Evolutionary conservation across 2,888 invertebrate genomes (phyloP).

Genomic region (Flexamia atlantica): DNA sequence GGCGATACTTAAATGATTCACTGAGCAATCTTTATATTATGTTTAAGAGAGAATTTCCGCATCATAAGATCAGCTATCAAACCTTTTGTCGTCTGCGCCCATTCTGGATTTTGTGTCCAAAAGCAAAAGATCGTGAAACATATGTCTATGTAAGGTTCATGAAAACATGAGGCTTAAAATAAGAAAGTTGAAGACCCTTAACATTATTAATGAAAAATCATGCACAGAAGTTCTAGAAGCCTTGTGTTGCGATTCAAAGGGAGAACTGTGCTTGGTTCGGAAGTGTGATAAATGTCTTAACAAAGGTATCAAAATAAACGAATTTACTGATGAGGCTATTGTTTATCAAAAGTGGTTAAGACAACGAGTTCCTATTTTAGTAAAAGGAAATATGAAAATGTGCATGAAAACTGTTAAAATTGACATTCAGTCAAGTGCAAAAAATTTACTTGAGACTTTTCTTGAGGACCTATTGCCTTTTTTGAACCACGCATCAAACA

Average conservation of each 20-base stretch:
- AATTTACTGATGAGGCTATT: constrained; percentile 16
- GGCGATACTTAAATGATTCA: constrained; percentile 30
- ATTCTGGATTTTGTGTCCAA: constrained; percentile 37
- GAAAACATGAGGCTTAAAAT: constrained; percentile 46
- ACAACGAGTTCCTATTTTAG: constrained; percentile 26
- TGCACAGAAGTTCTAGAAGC: constrained; percentile 13
- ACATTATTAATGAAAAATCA: constrained; percentile 53
- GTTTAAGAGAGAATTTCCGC: constrained; percentile 10
- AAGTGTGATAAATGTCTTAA: constrained; percentile 25
- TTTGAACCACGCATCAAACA: constrained; percentile 28
- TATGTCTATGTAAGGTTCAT: constrained; percentile 48
- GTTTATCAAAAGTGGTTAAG: constrained; percentile 16
- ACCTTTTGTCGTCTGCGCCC: constrained; percentile 46
- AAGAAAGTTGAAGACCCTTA: constrained; percentile 36
- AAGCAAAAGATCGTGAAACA: constrained; percentile 43
- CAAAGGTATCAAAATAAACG: constrained; percentile 39
- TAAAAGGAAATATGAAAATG: constrained; percentile 41
- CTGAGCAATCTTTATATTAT: constrained; percentile 29
- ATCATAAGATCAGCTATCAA: constrained; percentile 37
- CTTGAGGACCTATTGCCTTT: background rate
- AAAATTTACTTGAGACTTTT: constrained; percentile 55
- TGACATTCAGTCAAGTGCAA: constrained; percentile 32
- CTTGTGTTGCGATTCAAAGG: constrained; percentile 13
- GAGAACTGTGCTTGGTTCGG: constrained; percentile 27
- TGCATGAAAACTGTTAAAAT: constrained; percentile 47